A percentile compares a stretch with the other conserved stretches of the same genome.
Conservation (phyloP, 1,140 invertebrate species). For the Euura saliciscinereae region DNA sequence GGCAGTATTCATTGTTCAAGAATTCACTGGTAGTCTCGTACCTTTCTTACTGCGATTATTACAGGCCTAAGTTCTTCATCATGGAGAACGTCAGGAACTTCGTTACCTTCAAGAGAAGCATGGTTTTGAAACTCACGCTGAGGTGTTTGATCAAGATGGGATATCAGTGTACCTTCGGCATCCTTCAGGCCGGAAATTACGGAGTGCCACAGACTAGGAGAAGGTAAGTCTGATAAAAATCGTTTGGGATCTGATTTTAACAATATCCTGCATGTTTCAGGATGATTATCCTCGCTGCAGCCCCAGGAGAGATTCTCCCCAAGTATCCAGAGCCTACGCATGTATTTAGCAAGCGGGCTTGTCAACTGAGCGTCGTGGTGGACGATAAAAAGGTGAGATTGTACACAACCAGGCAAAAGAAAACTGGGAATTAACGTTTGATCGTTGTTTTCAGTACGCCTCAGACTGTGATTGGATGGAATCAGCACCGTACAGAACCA, state of each 20-base stretch:
- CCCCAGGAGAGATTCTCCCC: conserved; percentile 81
- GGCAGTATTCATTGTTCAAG: conserved; percentile 89
- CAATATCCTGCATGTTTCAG: conserved; percentile 46
- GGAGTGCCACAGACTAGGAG: conserved; percentile 84
- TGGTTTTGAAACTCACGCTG: conserved; percentile 84
- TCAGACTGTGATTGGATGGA: conserved; percentile 61
- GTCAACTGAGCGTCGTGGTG: conserved; percentile 73
- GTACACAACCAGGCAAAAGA: neutral
- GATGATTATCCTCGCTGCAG: conserved; percentile 83
- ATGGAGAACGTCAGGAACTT: conserved; percentile 91
- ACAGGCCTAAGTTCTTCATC: conserved; percentile 83
- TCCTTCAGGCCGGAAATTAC: conserved; percentile 87
- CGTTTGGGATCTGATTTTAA: conserved; percentile 64
- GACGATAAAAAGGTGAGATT: conserved; percentile 68
- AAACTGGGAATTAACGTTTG: conserved; percentile 12
- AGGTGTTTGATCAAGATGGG: conserved; percentile 82
- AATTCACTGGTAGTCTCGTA: conserved; percentile 87
- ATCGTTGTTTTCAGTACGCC: conserved; percentile 44
- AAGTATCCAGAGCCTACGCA: conserved; percentile 81
- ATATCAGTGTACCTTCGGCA: conserved; percentile 87
- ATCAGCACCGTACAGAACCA: conserved; percentile 74
- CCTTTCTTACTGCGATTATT: conserved; percentile 87
- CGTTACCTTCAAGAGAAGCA: conserved; percentile 77
- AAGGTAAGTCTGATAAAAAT: conserved; percentile 75
- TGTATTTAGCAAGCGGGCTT: conserved; percentile 77